phyloP scores from a whole-genome alignment of 2,888 invertebrate species.

The Emesis furor region DNA sequence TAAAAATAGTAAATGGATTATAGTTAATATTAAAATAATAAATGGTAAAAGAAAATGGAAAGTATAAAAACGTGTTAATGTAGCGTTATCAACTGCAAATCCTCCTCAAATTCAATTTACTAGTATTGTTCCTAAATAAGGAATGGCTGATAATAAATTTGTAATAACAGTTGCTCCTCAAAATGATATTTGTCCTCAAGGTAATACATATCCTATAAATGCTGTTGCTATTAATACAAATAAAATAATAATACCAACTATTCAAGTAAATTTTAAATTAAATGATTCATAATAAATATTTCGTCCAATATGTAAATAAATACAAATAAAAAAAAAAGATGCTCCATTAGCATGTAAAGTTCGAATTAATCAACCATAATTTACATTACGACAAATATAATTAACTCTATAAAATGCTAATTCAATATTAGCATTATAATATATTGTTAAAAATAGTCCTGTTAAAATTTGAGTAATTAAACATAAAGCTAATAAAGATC shows the following conservation, averaged over 20 bases:
- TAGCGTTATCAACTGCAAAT: conserved; percentile 95
- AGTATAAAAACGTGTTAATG: conserved; percentile 95
- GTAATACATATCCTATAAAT: conserved; percentile 95
- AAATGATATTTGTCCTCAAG: conserved; percentile 93
- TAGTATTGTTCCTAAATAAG: neutral
- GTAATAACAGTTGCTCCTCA: neutral
- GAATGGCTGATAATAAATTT: neutral
- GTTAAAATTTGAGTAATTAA: conserved; percentile 84
- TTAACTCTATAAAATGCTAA: conserved; percentile 93
- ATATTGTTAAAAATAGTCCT: conserved; percentile 94
- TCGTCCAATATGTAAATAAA: conserved; percentile 84
- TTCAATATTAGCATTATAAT: conserved; percentile 93
- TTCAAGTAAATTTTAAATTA: conserved; percentile 92
- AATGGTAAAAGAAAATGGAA: conserved; percentile 95
- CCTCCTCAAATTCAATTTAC: conserved; percentile 92
- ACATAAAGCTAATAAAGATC: conserved; percentile 93
- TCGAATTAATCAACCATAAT: conserved; percentile 94
- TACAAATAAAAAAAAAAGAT: conserved; percentile 94
- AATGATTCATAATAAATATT: conserved; percentile 89
- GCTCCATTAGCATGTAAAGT: conserved; percentile 94
- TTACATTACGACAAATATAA: conserved; percentile 94
- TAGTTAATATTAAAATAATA: conserved; percentile 92
- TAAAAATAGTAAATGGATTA: conserved; percentile 94
- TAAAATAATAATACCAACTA: conserved; percentile 93
- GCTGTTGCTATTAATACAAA: conserved; percentile 94